phyloP scores from a whole-genome alignment of 2,113 vertebrate species.

The Antennarius striatus region DNA sequence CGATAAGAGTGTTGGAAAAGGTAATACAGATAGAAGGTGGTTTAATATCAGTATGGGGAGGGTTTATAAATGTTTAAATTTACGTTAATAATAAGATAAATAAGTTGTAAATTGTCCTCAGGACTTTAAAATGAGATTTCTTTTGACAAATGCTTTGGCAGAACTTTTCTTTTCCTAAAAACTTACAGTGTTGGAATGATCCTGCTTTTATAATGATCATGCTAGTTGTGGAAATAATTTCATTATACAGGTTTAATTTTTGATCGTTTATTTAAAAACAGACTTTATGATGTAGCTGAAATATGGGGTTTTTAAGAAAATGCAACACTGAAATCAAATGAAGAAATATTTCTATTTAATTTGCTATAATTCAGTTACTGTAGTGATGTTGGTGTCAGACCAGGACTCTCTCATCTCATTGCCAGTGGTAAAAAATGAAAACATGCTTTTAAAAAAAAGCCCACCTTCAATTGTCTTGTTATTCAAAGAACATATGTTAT shows the following conservation, averaged over 20 bases:
- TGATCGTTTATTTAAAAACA: constrained; percentile 8
- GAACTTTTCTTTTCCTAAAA: neutral
- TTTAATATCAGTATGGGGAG: too few species aligned
- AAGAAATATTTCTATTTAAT: constrained; percentile 15
- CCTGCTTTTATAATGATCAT: neutral
- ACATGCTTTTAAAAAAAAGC: neutral
- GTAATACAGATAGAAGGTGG: too few species aligned
- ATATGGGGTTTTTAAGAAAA: neutral
- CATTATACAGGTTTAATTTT: neutral
- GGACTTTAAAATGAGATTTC: too few species aligned
- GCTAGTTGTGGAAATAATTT: constrained; percentile 1
- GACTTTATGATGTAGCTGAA: neutral
- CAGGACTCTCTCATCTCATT: constrained; percentile 39
- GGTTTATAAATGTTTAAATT: too few species aligned
- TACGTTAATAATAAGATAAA: too few species aligned
- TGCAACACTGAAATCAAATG: constrained; percentile 6
- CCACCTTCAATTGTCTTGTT: constrained; percentile 14
- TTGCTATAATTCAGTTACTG: constrained; percentile 7
- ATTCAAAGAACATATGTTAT: constrained; percentile 42
- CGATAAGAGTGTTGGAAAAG: too few species aligned
- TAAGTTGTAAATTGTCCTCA: too few species aligned
- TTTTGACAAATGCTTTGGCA: too few species aligned
- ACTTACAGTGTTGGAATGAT: neutral
- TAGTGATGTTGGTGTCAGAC: constrained; percentile 1
- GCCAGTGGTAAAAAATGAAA: constrained; percentile 51